Evolutionary conservation across 2,888 invertebrate species (phyloP).

Genomic region (Euzophera pinguis): DNA sequence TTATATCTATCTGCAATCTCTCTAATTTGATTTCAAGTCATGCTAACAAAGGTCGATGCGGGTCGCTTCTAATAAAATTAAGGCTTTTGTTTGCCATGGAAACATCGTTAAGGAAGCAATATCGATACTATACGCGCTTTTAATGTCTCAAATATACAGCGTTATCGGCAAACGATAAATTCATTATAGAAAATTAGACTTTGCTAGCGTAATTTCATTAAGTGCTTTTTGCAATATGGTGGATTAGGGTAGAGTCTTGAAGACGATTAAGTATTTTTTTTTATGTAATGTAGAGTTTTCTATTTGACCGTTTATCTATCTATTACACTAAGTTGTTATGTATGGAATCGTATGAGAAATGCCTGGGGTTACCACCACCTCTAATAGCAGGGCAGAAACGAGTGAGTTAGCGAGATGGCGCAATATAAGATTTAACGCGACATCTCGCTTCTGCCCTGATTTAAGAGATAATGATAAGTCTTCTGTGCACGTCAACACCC

Average conservation of each 20-base stretch:
- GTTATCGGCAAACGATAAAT: conserved; percentile 15
- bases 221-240: not conserved
- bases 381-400: too few species aligned
- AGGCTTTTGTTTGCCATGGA: conserved; percentile 50
- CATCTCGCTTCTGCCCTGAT: too few species aligned
- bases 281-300: too few species aligned
- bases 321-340: too few species aligned
- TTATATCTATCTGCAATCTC: not conserved
- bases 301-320: too few species aligned
- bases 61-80: conserved; percentile 55
- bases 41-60: conserved; percentile 34
- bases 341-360: too few species aligned
- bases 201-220: not conserved
- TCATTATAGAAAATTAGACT: conserved; percentile 5
- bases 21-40: conserved; percentile 14
- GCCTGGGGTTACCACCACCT: too few species aligned
- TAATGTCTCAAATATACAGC: conserved; percentile 28
- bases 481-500: too few species aligned
- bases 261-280: too few species aligned
- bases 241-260: not conserved
- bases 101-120: conserved; percentile 54
- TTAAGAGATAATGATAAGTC: too few species aligned
- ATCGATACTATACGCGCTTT: conserved; percentile 34
- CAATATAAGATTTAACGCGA: too few species aligned
- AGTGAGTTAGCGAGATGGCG: too few species aligned